Conservation (phyloP, 2,888 invertebrate genomes). For the Philereme transversata region DNA sequence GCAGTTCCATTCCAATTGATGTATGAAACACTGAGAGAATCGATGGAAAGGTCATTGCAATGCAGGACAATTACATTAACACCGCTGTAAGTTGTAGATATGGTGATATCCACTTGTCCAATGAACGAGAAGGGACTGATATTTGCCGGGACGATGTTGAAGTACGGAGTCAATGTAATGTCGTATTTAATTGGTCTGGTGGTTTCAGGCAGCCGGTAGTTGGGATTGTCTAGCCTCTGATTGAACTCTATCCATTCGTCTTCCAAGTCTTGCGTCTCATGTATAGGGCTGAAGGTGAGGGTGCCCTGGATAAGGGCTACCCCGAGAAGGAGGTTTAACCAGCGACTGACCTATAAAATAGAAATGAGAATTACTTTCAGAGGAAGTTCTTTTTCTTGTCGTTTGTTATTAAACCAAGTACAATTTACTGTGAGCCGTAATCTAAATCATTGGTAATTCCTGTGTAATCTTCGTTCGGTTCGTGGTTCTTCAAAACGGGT, state of each 20-base stretch:
- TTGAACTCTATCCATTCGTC: slow-evolving; percentile 66
- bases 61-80: slow-evolving; percentile 65
- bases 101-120: slow-evolving; percentile 68
- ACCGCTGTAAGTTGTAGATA: slow-evolving; percentile 42
- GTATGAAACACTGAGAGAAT: slow-evolving; percentile 63
- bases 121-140: slow-evolving; percentile 64
- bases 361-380: background rate
- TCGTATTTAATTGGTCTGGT: slow-evolving; percentile 81
- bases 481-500: too few species aligned
- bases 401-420: background rate
- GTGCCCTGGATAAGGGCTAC: slow-evolving; percentile 58
- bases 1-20: slow-evolving; percentile 9
- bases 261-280: slow-evolving; percentile 48
- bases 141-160: slow-evolving; percentile 52
- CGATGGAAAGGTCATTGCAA: slow-evolving; percentile 66
- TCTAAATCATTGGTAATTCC: too few species aligned
- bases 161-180: slow-evolving; percentile 78
- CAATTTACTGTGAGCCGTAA: too few species aligned
- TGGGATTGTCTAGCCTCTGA: slow-evolving; percentile 52
- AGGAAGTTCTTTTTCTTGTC: too few species aligned
- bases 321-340: slow-evolving; percentile 58
- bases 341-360: slow-evolving; percentile 56
- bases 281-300: slow-evolving; percentile 59
- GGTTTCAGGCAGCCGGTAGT: slow-evolving; percentile 73
- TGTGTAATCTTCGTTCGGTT: too few species aligned